These are phyloP conservation scores for Oedothorax gibbosus DNA, from an alignment of 1,140 invertebrate species.

Conservation along the genomic window DNA sequence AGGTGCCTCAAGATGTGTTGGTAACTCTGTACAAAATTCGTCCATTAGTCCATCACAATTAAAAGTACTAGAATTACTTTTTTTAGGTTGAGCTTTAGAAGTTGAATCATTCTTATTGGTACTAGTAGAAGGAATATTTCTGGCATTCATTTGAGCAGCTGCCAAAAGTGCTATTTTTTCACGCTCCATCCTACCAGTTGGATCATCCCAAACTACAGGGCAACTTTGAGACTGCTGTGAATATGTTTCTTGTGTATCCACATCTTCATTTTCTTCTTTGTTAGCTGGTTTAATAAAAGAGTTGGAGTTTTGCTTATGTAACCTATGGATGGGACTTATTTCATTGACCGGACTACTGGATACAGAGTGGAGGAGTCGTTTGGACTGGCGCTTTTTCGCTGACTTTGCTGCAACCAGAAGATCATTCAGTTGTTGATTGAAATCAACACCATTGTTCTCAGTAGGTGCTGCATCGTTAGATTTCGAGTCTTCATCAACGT, in stretches of 20 bases:
- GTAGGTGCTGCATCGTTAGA: background rate
- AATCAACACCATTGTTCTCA: constrained; percentile 52
- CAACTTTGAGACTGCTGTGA: constrained; percentile 65
- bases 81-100: background rate
- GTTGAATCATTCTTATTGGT: background rate
- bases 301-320: background rate
- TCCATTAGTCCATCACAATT: background rate
- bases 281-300: constrained; percentile 11
- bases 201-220: constrained; percentile 71
- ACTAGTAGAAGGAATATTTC: background rate
- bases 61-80: background rate
- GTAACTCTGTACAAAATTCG: background rate
- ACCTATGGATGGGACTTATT: background rate
- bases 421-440: constrained; percentile 59
- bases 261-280: constrained; percentile 32
- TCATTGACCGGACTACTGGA: constrained; percentile 22
- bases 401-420: constrained; percentile 64
- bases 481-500: background rate
- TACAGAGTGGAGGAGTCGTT: constrained; percentile 16
- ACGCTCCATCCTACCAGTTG: constrained; percentile 66
- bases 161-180: constrained; percentile 55
- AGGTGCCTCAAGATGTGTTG: background rate
- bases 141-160: background rate
- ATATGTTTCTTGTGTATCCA: background rate
- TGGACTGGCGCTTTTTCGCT: constrained; percentile 61